Percentiles rank a stretch among this genome's conserved stretches.
These are phyloP conservation scores for Paracyclopina nana DNA, from an alignment of 1,140 invertebrate species.

Conservation along the genomic window DNA sequence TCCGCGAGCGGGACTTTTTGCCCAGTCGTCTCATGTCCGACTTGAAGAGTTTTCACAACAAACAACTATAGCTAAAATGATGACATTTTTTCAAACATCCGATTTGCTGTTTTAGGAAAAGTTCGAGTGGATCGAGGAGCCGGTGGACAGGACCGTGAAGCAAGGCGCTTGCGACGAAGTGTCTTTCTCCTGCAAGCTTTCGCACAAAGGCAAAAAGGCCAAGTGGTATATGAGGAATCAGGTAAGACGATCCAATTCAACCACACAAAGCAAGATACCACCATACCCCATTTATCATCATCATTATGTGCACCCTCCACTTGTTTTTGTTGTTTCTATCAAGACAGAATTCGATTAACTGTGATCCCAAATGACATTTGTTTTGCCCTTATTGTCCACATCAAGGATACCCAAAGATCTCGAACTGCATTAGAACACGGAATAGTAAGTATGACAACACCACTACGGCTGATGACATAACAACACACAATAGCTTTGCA, in stretches of 20 bases:
- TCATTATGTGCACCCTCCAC: neutral
- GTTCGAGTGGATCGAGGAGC: conserved; percentile 57
- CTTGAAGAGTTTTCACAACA: too few relatives aligned
- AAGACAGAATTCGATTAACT: neutral
- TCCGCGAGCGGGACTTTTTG: too few relatives aligned
- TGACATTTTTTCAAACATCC: too few relatives aligned
- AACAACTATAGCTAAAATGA: too few relatives aligned
- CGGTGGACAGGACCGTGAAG: conserved; percentile 80
- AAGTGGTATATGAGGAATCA: conserved; percentile 83
- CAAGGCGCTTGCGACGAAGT: conserved; percentile 94
- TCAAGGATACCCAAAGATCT: neutral
- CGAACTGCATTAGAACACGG: neutral
- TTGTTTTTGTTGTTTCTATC: neutral
- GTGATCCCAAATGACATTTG: too few relatives aligned
- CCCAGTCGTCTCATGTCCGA: too few relatives aligned
- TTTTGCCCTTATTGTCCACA: too few relatives aligned
- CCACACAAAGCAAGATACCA: neutral
- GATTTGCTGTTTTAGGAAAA: conserved; percentile 7
- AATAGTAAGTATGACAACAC: too few relatives aligned
- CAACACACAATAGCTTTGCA: too few relatives aligned
- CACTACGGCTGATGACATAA: too few relatives aligned
- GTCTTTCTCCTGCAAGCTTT: conserved; percentile 68
- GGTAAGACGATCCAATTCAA: conserved; percentile 44
- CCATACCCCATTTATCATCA: neutral
- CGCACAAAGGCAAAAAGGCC: conserved; percentile 69